A percentile compares a stretch with the other conserved stretches of the same genome.
Evolutionary conservation across 1,140 invertebrate genomes (phyloP).

Genomic region (Homalodisca vitripennis): DNA sequence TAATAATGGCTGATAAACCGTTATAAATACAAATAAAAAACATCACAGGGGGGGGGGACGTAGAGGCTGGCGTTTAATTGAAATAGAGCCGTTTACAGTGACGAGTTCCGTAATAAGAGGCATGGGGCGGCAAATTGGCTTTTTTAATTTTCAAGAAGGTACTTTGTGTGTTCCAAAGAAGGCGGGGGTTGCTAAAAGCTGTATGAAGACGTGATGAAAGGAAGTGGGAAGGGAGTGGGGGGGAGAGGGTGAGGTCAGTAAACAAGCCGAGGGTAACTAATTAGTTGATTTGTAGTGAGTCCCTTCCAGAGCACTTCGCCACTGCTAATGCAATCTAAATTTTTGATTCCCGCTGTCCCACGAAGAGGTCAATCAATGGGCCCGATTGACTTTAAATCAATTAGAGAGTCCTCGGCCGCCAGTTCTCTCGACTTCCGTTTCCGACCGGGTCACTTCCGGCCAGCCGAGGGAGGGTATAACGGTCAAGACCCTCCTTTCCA

Average conservation of each 20-base stretch:
- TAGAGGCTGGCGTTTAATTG: constrained; percentile 10
- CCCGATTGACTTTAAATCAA: constrained; percentile 28
- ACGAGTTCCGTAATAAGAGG: neutral
- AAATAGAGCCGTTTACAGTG: constrained; percentile 11
- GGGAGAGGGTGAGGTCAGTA: constrained; percentile 10
- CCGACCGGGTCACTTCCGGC: neutral
- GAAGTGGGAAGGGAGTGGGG: neutral
- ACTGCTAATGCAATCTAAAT: constrained; percentile 39
- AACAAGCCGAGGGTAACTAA: constrained; percentile 31
- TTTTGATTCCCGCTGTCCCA: constrained; percentile 35
- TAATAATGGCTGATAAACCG: too few relatives aligned
- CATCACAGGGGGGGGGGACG: neutral
- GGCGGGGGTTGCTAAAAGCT: constrained; percentile 15
- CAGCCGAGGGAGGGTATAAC: too few relatives aligned
- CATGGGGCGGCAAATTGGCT: constrained; percentile 6
- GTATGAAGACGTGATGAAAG: constrained; percentile 24
- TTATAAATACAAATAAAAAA: too few relatives aligned
- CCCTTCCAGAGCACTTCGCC: constrained; percentile 22
- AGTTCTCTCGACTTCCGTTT: neutral
- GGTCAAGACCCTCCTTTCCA: too few relatives aligned
- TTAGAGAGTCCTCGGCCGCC: constrained; percentile 5
- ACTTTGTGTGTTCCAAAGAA: constrained; percentile 1
- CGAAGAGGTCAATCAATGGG: constrained; percentile 25
- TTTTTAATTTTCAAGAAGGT: constrained; percentile 26
- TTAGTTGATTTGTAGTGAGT: constrained; percentile 39